These are phyloP conservation scores for Sterna hirundo DNA, from an alignment of 2,113 vertebrate genomes.

Conservation along the genomic window DNA sequence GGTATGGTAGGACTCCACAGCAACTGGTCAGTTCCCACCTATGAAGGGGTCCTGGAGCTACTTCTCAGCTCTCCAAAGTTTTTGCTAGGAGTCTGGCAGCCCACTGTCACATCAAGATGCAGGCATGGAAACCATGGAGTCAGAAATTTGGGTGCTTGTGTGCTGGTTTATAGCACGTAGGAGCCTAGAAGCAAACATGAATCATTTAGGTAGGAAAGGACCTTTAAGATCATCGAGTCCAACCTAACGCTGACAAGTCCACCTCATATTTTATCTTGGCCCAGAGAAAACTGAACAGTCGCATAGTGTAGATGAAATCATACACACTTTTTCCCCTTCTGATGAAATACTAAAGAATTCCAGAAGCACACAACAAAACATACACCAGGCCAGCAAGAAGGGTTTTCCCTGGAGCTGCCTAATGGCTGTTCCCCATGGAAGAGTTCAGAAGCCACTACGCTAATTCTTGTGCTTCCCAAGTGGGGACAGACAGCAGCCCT, in stretches of 20 bases:
- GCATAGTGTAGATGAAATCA: neutral
- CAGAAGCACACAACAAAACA: neutral
- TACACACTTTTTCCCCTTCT: neutral
- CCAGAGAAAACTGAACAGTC: neutral
- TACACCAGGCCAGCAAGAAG: neutral
- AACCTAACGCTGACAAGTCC: neutral
- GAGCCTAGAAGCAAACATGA: neutral
- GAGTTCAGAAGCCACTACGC: neutral
- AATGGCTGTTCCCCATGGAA: neutral
- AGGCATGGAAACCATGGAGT: neutral
- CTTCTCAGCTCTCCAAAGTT: neutral
- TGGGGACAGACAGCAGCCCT: neutral
- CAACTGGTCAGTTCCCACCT: neutral
- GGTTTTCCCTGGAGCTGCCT: neutral
- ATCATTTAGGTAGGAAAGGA: neutral
- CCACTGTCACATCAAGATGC: neutral
- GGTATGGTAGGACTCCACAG: too few relatives aligned
- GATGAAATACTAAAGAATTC: neutral
- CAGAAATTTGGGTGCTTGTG: neutral
- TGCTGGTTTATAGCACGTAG: neutral
- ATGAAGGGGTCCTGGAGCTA: neutral
- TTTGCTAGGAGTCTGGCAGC: neutral
- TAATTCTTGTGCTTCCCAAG: neutral
- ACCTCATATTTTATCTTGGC: neutral
- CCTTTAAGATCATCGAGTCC: neutral